A percentile compares a stretch with the other conserved stretches of the same genome.
Conservation (phyloP, 2,888 invertebrate genomes). For the Cheilosia soror region DNA sequence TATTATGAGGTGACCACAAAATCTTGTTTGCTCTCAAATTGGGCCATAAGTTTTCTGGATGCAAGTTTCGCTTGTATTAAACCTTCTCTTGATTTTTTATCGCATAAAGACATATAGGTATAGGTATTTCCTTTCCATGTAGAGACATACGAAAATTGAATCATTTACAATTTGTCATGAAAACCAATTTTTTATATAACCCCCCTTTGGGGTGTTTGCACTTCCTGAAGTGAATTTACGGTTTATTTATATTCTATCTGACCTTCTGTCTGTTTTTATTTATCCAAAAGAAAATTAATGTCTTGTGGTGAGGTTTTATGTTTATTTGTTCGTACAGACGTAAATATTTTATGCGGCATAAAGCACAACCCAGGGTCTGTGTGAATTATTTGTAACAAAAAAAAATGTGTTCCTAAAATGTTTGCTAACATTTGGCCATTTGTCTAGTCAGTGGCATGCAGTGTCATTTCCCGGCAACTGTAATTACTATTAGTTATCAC, state of each 20-base stretch:
- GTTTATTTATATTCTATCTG: slow-evolving; percentile 20
- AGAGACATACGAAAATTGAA: neutral
- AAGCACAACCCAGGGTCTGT: neutral
- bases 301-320: slow-evolving; percentile 19
- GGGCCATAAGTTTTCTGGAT: too few species aligned
- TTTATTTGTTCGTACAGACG: neutral
- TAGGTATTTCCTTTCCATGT: too few species aligned
- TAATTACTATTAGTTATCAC: neutral
- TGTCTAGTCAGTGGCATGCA: neutral
- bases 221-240: slow-evolving; percentile 29
- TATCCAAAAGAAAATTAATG: neutral
- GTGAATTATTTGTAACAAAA: neutral
- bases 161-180: neutral
- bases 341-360: neutral
- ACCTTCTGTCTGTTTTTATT: slow-evolving; percentile 5
- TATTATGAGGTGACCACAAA: too few species aligned
- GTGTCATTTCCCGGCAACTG: neutral
- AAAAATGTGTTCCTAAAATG: neutral
- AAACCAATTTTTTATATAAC: neutral
- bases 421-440: neutral
- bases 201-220: slow-evolving; percentile 15
- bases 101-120: too few species aligned
- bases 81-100: too few species aligned
- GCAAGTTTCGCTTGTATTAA: too few species aligned
- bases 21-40: too few species aligned